Base-by-base conservation (phyloP, 2,113 vertebrate genomes). In the Hippocampus mohnikei region DNA sequence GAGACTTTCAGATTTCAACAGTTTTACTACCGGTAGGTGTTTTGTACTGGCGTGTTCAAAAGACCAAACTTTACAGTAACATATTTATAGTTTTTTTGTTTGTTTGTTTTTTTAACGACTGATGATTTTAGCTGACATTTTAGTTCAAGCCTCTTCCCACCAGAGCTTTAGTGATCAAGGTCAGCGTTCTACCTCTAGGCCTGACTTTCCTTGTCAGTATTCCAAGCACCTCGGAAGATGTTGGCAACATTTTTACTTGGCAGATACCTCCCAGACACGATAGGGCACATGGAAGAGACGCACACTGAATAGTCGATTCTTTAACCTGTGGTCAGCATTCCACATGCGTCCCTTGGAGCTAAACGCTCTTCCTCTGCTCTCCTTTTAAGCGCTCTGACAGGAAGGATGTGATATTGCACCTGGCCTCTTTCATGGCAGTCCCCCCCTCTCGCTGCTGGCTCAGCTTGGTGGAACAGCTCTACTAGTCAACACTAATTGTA, bases 251-350 rank as follows among this genome's bases (percentile, higher is more conserved):
- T 89, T 89, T 84, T 73, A 83, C 87, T 90, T 89, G 89, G 90
- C 90, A 86, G 88, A 90, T 89, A 77, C 78, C 73, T 79, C 74
- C 68, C 71, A 62, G 70, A 84, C 80, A 79, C 64, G 70, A 83
- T 79, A 87, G 87, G 86, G 85, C 84, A 84, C 77, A 77, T 74
- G 84, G 76, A 73, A 66, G 82, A 78, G 76, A 85, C 59, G 73
- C 78, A 44, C 56, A 77, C 69, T 85, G 91, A 91, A 91, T 91
- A 86, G 90, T 75, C 69, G 84, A 89, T 91, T 86, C 84, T 87
- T 81, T 68, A 84, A 81, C 86, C 80, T 75, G 82, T 83, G 81
- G 88, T 92, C 90, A 90, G 86, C 82, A 90, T 91, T 91, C 91
- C 71, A 69, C 78, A 52, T 76, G 86, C 81, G 75, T 88, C 84